Percentiles rank a stretch among this genome's conserved stretches.
phyloP scores from a whole-genome alignment of 2,113 vertebrate genomes.

The human region DNA sequence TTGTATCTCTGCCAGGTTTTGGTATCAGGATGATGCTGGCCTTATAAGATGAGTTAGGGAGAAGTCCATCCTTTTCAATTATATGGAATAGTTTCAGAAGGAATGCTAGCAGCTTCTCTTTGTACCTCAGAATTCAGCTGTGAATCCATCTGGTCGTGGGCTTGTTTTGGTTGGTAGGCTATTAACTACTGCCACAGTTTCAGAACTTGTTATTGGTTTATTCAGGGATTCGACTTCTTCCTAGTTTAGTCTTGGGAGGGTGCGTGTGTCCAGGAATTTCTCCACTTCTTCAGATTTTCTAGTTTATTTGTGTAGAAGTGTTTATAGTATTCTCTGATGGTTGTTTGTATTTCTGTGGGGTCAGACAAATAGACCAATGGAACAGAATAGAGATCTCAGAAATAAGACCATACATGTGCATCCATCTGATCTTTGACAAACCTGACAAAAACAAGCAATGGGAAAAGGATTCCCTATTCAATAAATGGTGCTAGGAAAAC shows the following conservation, averaged over 20 bases:
- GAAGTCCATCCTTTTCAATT: not conserved
- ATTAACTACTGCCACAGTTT: not conserved
- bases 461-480: too few relatives aligned
- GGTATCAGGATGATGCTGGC: not conserved
- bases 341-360: too few relatives aligned
- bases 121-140: not conserved
- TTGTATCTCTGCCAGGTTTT: not conserved
- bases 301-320: not conserved
- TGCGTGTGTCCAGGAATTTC: not conserved
- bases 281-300: not conserved
- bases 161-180: not conserved
- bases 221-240: not conserved
- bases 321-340: too few relatives aligned
- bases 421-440: too few relatives aligned
- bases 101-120: not conserved
- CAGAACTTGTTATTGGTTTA: not conserved
- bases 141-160: not conserved
- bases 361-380: too few relatives aligned
- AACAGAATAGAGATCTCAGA: too few relatives aligned
- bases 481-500: too few relatives aligned
- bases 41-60: not conserved
- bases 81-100: not conserved
- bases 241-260: not conserved
- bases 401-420: too few relatives aligned
- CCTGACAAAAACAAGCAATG: too few relatives aligned